Percentiles rank a stretch among this genome's conserved stretches.
phyloP scores from a whole-genome alignment of 92 coral and sea anemone genomes.

The Scolanthus callimorphus region DNA sequence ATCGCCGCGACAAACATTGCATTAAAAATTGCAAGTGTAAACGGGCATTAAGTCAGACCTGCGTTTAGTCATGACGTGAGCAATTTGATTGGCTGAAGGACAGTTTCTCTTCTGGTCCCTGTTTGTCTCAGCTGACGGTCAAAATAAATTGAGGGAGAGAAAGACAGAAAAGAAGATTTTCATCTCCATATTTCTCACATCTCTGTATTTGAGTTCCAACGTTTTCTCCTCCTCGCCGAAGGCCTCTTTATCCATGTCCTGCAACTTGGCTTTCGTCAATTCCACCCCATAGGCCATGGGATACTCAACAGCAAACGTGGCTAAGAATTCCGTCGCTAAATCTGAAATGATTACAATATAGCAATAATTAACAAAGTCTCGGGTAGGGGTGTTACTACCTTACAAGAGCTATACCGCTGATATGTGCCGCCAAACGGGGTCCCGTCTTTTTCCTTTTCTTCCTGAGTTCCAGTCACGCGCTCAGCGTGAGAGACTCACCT shows the following conservation, averaged over 20 bases:
- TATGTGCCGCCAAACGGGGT: not conserved
- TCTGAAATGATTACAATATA: conserved; percentile 30
- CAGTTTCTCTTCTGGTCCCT: no score
- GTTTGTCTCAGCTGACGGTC: no score
- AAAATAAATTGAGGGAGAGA: no score
- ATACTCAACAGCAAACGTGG: conserved; percentile 70
- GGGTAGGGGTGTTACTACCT: not conserved
- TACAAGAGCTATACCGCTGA: not conserved
- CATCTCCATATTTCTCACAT: conserved; percentile 36
- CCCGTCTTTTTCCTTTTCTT: no score
- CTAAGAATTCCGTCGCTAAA: conserved; percentile 68
- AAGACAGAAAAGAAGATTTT: no score
- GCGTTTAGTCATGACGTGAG: no score
- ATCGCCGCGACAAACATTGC: no score
- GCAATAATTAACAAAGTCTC: not conserved
- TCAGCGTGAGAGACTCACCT: no score
- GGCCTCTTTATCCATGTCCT: conserved; percentile 69
- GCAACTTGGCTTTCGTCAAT: conserved; percentile 65
- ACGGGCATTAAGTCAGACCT: no score
- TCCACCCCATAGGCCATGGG: conserved; percentile 86
- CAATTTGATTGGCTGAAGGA: no score
- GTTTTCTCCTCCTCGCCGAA: conserved; percentile 52
- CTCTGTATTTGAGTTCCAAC: conserved; percentile 35
- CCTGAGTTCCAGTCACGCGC: no score
- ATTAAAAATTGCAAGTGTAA: no score